phyloP scores from a whole-genome alignment of 2,888 invertebrate species.

The Tineola bisselliella region DNA sequence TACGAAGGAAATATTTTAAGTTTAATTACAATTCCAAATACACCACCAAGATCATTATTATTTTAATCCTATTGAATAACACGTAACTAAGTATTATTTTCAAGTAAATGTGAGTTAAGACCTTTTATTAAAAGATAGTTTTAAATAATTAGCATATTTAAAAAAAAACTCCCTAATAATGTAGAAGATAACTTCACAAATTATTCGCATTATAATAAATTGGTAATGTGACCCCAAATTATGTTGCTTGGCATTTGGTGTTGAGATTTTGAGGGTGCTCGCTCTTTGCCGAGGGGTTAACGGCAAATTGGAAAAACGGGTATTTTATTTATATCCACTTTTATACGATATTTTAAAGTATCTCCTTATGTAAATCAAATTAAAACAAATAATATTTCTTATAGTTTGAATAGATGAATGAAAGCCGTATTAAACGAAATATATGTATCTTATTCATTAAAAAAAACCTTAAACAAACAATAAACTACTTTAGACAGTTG shows the following conservation, averaged over 20 bases:
- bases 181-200: not conserved
- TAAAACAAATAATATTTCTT: no score
- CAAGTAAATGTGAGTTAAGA: not conserved
- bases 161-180: no score
- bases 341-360: not conserved
- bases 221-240: conserved; percentile 2
- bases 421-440: no score
- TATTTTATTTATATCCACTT: not conserved
- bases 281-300: not conserved
- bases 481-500: no score
- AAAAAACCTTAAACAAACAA: no score
- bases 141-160: no score
- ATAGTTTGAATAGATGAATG: no score
- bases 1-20: conserved; percentile 13
- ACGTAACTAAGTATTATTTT: not conserved
- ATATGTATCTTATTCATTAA: no score
- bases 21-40: conserved; percentile 13
- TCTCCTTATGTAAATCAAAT: not conserved
- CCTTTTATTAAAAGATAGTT: no score
- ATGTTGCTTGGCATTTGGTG: not conserved
- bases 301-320: not conserved
- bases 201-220: not conserved
- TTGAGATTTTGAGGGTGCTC: not conserved
- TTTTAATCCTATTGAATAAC: conserved; percentile 7
- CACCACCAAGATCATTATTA: not conserved